These are phyloP conservation scores for Pectinophora gossypiella DNA, from an alignment of 1,140 invertebrate genomes.

Conservation along the genomic window DNA sequence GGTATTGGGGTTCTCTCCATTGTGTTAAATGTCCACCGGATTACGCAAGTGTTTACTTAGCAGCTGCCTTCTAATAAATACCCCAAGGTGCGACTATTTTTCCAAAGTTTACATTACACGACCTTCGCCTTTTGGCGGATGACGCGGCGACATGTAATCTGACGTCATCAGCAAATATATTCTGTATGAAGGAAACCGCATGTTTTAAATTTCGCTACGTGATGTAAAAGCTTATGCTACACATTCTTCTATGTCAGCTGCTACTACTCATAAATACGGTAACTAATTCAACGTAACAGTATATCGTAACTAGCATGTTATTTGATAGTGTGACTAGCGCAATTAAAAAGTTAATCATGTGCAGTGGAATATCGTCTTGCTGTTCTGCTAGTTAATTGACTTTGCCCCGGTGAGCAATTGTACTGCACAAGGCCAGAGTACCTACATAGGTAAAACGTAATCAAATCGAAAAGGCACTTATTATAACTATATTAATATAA, in stretches of 20 bases:
- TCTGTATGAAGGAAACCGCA: constrained; percentile 17
- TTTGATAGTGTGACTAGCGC: not conserved
- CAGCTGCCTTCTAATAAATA: constrained; percentile 28
- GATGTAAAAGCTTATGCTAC: not conserved
- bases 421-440: no score
- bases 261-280: not conserved
- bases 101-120: constrained; percentile 42
- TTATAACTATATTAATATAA: not conserved
- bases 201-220: not conserved
- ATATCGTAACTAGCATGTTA: not conserved
- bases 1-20: not conserved
- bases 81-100: constrained; percentile 34
- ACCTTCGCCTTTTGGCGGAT: constrained; percentile 42
- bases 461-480: not conserved
- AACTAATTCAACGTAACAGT: not conserved
- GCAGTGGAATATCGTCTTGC: constrained; percentile 2
- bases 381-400: not conserved
- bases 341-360: constrained; percentile 4
- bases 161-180: constrained; percentile 29
- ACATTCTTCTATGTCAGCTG: not conserved
- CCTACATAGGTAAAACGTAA: no score
- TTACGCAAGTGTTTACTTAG: constrained; percentile 25
- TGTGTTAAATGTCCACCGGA: constrained; percentile 1
- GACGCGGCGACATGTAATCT: constrained; percentile 25
- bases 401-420: not conserved